These are phyloP conservation scores for Rhinella marina DNA, from an alignment of 2,797 vertebrate species.

Conservation along the genomic window DNA sequence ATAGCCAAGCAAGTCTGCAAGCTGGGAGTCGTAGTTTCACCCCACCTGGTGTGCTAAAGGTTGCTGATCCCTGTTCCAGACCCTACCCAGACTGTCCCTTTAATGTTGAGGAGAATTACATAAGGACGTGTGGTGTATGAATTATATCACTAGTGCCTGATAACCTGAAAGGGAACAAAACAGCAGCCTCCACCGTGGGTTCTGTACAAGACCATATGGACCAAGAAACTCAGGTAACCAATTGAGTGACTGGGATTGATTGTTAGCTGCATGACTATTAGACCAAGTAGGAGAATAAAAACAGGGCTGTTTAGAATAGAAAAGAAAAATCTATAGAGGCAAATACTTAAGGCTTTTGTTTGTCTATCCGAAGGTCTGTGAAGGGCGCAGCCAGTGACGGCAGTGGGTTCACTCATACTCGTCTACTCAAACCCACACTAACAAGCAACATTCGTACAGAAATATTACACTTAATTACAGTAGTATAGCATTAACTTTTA, in stretches of 20 bases:
- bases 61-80: too few relatives aligned
- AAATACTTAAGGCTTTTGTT: conserved; percentile 97
- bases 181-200: neutral
- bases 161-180: neutral
- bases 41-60: too few relatives aligned
- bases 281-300: conserved; percentile 16
- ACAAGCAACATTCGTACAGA: conserved; percentile 84
- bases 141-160: neutral
- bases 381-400: conserved; percentile 82
- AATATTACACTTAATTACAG: conserved; percentile 94
- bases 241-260: conserved; percentile 1
- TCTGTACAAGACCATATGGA: neutral
- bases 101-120: neutral
- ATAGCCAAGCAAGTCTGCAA: too few relatives aligned
- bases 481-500: conserved; percentile 94
- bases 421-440: conserved; percentile 79
- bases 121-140: neutral
- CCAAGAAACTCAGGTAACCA: neutral
- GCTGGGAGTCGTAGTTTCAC: too few relatives aligned
- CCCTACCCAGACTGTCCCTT: too few relatives aligned
- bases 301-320: conserved; percentile 61
- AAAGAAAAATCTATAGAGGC: conserved; percentile 84
- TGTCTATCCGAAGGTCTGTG: conserved; percentile 83
- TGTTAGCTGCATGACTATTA: conserved; percentile 21
- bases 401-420: conserved; percentile 81